phyloP scores from a whole-genome alignment of 2,888 invertebrate genomes.

The Spatulosminthurus flaviceps region DNA sequence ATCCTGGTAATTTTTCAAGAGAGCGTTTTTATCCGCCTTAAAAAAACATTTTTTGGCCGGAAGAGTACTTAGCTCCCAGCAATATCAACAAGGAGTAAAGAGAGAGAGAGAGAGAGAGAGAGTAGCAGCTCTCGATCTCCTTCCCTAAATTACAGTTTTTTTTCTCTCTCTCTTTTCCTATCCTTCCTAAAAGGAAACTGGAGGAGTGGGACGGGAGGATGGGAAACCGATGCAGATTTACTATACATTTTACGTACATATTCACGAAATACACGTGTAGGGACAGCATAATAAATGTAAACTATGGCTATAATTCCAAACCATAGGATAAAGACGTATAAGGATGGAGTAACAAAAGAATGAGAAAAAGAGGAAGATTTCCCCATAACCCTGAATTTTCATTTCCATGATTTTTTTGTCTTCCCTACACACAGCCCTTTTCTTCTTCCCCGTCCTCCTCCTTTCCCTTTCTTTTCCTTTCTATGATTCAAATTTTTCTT shows the following conservation, averaged over 20 bases:
- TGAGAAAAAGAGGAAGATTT: background rate
- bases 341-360: background rate
- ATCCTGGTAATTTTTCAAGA: conserved; percentile 13
- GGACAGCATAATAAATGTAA: conserved; percentile 14
- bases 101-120: background rate
- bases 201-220: background rate
- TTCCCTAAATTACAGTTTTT: conserved; percentile 22
- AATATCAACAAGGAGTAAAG: background rate
- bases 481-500: background rate
- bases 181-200: background rate
- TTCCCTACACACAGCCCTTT: background rate
- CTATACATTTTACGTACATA: too few species aligned
- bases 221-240: conserved; percentile 11
- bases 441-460: background rate
- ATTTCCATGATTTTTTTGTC: conserved; percentile 1
- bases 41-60: background rate
- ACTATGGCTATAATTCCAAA: background rate
- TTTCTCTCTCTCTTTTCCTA: background rate
- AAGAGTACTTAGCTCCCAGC: conserved; percentile 5
- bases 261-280: background rate
- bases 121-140: background rate
- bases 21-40: background rate
- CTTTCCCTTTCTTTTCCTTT: background rate
- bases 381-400: conserved; percentile 12
- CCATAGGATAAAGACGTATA: too few species aligned